Base-by-base conservation (phyloP, 2,888 invertebrate genomes). In the Chaetogeoica ovagalla region DNA sequence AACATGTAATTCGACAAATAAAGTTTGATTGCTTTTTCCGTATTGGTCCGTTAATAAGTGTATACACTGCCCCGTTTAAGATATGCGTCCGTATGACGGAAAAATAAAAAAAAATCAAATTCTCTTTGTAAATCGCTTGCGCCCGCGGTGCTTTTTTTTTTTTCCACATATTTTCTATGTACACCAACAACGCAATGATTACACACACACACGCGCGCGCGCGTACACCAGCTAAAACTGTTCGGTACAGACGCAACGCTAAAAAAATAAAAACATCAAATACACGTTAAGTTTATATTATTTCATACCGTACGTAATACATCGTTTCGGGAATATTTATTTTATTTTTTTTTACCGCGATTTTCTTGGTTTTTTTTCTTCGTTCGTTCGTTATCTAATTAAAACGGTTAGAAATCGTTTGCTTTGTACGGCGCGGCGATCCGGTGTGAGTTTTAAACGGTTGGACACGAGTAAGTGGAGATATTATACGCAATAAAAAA, bases 371-470 rank as follows among this genome's bases (percentile, higher is more conserved):
- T 65, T 57, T 57, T 76, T 57, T 39, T 68, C 23, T 59, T 7
- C 7, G 39, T 39, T 39, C 39, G 7, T 39, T 43, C 43, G 43
- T 43, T 48, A 57, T 72, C 37, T 73, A 81, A 73, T 72, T 81
- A 66, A 81, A 63, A 65, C 19, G 72, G 72, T 5, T 30, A 3
- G 2, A 43, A 72, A 71, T 65, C 15, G 52, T 73, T 74, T 23
- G 66, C 73, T 72, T 81, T 81, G 81, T 30, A 7, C 15, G 23
- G 52, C 37, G 60, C 19, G 19, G 59, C 62, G 15, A 23, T 23
- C 73, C 73, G 66, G 72, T 74, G 81, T 81, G 66, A 81, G 52
- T 74, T 81, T 59, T 59, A 66, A 65, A 71, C 65, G 73, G 52
- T 30, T 30, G 30, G 30, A 48, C 37, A 19, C n/a, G 30, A 11